Conservation (phyloP, 1,140 invertebrate genomes). For the Bombus waltoni region DNA sequence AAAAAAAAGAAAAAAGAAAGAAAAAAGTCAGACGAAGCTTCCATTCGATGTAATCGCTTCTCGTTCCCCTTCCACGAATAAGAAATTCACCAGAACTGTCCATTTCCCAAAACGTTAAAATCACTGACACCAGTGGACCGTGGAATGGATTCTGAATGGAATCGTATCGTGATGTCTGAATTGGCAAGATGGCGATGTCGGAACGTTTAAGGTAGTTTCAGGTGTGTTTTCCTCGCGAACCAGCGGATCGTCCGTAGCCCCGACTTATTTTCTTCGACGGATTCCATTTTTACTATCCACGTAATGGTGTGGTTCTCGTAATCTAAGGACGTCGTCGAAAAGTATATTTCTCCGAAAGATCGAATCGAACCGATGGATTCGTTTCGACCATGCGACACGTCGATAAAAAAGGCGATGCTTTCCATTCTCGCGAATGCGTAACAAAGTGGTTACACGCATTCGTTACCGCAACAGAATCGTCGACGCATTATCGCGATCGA, state of each 20-base stretch:
- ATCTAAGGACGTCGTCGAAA: not conserved
- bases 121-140: not conserved
- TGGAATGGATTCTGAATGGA: slow-evolving; percentile 8
- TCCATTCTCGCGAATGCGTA: not conserved
- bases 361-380: not conserved
- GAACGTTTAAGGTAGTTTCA: slow-evolving; percentile 7
- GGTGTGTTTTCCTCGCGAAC: not conserved
- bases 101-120: not conserved
- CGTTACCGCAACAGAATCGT: not conserved
- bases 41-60: no score
- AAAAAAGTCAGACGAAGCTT: no score
- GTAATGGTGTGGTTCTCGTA: not conserved
- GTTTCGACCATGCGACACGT: not conserved
- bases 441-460: not conserved
- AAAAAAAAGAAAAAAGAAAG: no score
- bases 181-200: slow-evolving; percentile 62
- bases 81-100: not conserved
- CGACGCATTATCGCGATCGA: not conserved
- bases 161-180: not conserved
- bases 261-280: not conserved
- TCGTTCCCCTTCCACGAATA: not conserved
- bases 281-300: not conserved
- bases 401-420: no score
- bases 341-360: not conserved
- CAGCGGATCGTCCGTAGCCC: not conserved